Evolutionary conservation across 2,888 invertebrate species (phyloP).

Genomic region (Lasioglossum lativentre): DNA sequence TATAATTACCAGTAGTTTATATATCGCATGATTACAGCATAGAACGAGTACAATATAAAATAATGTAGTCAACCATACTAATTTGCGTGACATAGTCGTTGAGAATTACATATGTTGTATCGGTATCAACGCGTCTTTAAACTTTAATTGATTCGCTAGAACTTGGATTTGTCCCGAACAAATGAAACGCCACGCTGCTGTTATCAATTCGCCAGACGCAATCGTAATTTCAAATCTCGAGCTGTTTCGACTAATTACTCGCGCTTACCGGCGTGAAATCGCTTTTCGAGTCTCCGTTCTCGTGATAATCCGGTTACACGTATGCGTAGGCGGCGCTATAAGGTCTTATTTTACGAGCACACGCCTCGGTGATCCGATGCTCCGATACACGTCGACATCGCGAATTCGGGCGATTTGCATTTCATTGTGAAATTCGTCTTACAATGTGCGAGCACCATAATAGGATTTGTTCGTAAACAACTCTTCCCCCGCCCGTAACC

Average conservation of each 20-base stretch:
- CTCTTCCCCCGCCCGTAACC: not conserved
- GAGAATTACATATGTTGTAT: not conserved
- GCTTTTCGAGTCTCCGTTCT: conserved; percentile 36
- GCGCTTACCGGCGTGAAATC: conserved; percentile 46
- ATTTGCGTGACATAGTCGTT: not conserved
- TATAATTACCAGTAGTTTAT: not conserved
- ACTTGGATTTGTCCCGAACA: conserved; percentile 25
- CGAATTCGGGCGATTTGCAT: conserved; percentile 31
- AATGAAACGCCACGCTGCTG: conserved; percentile 17
- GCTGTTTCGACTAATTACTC: conserved; percentile 54
- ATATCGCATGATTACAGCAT: not conserved
- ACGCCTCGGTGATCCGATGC: conserved; percentile 30
- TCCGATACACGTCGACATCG: conserved; percentile 24
- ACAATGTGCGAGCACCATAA: conserved; percentile 15
- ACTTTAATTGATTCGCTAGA: conserved; percentile 1
- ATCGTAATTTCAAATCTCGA: conserved; percentile 49
- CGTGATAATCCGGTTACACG: conserved; percentile 58
- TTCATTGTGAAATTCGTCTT: conserved; percentile 39
- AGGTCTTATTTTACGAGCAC: conserved; percentile 59
- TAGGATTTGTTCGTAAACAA: conserved; percentile 40
- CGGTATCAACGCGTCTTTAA: not conserved
- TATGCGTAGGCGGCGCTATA: conserved; percentile 22
- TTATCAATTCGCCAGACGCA: conserved; percentile 28
- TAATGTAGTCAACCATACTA: not conserved
- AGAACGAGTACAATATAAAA: too few species aligned